These are phyloP conservation scores for Pogonophryne albipinna DNA, from an alignment of 2,797 vertebrate species.

Conservation along the genomic window DNA sequence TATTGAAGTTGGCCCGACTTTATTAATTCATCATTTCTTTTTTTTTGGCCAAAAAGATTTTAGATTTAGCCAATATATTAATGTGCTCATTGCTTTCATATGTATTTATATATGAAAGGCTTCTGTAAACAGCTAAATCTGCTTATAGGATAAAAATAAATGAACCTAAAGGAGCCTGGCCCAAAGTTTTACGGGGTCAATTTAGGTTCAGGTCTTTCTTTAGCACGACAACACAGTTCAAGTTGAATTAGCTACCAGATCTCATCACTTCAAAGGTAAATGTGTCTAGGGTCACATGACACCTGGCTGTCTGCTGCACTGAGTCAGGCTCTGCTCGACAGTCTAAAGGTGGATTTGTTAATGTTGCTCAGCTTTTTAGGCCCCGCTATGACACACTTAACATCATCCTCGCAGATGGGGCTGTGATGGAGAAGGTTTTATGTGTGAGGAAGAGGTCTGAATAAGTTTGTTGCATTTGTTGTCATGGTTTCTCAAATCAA, in stretches of 20 bases:
- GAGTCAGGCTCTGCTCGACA: neutral
- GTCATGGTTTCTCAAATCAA: neutral
- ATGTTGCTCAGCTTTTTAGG: neutral
- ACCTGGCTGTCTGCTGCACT: neutral
- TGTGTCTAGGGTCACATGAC: neutral
- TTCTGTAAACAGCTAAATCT: neutral
- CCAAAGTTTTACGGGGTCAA: neutral
- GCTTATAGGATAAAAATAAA: neutral
- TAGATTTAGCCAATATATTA: neutral
- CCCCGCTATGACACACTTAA: neutral
- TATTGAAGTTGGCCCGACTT: neutral
- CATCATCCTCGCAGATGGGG: neutral
- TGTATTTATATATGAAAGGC: neutral
- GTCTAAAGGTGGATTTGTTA: neutral
- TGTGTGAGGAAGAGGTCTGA: neutral
- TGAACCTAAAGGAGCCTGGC: no score
- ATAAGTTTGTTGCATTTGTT: conserved; percentile 7
- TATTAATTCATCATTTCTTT: conserved; percentile 1
- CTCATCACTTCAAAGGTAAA: neutral
- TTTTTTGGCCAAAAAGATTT: neutral
- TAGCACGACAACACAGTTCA: neutral
- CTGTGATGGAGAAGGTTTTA: neutral
- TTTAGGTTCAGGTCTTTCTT: neutral
- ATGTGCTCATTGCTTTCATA: neutral
- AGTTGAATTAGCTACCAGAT: neutral